phyloP scores from a whole-genome alignment of 2,888 invertebrate species.

The Leptinotarsa juncta region DNA sequence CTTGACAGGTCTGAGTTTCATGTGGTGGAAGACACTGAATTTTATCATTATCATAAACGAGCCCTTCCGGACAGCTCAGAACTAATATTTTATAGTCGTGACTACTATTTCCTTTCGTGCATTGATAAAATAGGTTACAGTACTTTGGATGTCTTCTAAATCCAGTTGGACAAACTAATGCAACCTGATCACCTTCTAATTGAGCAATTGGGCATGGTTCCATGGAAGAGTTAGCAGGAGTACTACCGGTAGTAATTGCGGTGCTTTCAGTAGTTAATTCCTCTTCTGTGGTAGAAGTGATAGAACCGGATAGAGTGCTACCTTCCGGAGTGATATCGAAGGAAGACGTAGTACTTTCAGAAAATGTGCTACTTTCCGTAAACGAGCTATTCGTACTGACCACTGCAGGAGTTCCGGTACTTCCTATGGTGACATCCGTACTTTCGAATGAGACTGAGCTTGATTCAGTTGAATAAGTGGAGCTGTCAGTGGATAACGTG shows the following conservation, averaged over 20 bases:
- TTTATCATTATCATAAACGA: slow-evolving; percentile 79
- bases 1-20: slow-evolving; percentile 71
- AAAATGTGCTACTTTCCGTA: slow-evolving; percentile 14
- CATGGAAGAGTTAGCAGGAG: slow-evolving; percentile 45
- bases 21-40: slow-evolving; percentile 78
- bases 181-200: slow-evolving; percentile 76
- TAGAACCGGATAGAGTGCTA: background rate
- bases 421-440: slow-evolving; percentile 20
- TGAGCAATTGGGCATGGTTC: slow-evolving; percentile 68
- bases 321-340: slow-evolving; percentile 27
- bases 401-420: slow-evolving; percentile 29
- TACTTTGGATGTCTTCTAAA: slow-evolving; percentile 86
- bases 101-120: slow-evolving; percentile 72
- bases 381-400: background rate
- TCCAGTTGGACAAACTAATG: slow-evolving; percentile 84
- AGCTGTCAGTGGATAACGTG: slow-evolving; percentile 20
- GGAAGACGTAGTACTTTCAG: slow-evolving; percentile 27
- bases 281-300: slow-evolving; percentile 31
- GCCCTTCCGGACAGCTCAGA: slow-evolving; percentile 81
- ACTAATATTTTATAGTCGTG: slow-evolving; percentile 80
- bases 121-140: slow-evolving; percentile 88
- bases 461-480: slow-evolving; percentile 26
- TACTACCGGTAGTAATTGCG: background rate
- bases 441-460: slow-evolving; percentile 32
- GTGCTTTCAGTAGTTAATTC: slow-evolving; percentile 9